Conservation (phyloP, 2,888 invertebrate species). For the Kryphioiulus occultus region DNA sequence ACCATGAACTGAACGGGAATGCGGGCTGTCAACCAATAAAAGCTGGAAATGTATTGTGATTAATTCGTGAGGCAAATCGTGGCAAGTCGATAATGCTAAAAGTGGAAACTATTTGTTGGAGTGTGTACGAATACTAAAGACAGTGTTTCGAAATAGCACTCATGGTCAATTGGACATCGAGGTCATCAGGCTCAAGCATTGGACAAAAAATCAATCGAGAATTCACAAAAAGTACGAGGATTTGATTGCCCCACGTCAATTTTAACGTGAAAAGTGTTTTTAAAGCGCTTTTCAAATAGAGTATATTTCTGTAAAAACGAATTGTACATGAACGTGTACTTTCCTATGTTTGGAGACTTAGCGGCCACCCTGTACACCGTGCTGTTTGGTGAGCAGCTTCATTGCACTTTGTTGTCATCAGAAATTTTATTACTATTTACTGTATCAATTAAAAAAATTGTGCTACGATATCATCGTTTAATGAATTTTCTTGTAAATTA, state of each 20-base stretch:
- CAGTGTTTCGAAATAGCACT: not conserved
- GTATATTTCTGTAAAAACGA: not conserved
- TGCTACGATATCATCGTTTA: no score
- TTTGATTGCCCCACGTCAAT: not conserved
- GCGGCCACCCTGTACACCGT: no score
- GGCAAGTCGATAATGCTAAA: not conserved
- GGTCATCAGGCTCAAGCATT: not conserved
- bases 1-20: not conserved
- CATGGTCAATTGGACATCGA: conserved; percentile 16
- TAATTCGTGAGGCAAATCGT: not conserved
- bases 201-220: not conserved
- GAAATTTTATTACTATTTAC: no score
- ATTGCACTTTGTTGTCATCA: no score
- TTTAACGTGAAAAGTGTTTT: no score
- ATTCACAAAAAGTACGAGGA: not conserved
- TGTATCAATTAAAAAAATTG: no score
- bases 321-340: not conserved
- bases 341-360: no score
- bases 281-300: no score
- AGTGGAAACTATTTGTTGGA: not conserved
- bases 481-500: no score
- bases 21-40: not conserved
- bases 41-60: not conserved
- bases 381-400: no score
- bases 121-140: not conserved